phyloP scores from a whole-genome alignment of 2,113 vertebrate genomes.

The Mugil cephalus region DNA sequence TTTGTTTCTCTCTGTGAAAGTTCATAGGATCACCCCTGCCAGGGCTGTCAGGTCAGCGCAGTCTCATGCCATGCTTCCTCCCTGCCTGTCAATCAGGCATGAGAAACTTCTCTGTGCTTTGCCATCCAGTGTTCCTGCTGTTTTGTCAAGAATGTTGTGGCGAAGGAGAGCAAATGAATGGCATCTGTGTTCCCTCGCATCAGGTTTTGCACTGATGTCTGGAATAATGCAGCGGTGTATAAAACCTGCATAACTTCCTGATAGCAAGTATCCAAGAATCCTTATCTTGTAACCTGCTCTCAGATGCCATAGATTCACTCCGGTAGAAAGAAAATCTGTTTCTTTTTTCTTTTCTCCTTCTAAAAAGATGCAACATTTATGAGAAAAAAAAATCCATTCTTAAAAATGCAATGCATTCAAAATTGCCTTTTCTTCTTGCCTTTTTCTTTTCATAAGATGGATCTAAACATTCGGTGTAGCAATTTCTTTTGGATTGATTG shows the following conservation, averaged over 20 bases:
- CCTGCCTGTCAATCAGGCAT: slow-evolving; percentile 16
- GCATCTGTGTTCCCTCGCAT: slow-evolving; percentile 5
- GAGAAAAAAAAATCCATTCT: background rate
- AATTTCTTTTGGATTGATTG: background rate
- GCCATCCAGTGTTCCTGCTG: background rate
- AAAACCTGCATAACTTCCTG: slow-evolving; percentile 9
- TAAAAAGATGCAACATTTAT: background rate
- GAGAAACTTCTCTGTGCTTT: background rate
- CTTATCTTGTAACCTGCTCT: slow-evolving; percentile 17
- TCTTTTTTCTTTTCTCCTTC: background rate
- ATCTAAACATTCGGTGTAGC: background rate
- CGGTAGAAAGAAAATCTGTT: background rate
- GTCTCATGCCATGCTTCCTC: background rate
- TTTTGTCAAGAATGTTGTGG: slow-evolving; percentile 13
- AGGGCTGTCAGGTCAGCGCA: slow-evolving; percentile 27
- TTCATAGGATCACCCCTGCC: slow-evolving; percentile 12
- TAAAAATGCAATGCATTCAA: background rate
- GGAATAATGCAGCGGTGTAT: background rate
- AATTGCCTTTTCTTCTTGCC: background rate
- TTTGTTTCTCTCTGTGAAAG: slow-evolving; percentile 32
- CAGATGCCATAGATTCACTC: background rate
- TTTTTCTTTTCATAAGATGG: background rate
- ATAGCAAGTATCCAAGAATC: slow-evolving; percentile 5
- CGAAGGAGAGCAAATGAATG: slow-evolving; percentile 12
- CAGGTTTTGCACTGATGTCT: slow-evolving; percentile 2